These are phyloP conservation scores for Metalampra italica DNA, from an alignment of 2,888 invertebrate genomes.

Conservation along the genomic window DNA sequence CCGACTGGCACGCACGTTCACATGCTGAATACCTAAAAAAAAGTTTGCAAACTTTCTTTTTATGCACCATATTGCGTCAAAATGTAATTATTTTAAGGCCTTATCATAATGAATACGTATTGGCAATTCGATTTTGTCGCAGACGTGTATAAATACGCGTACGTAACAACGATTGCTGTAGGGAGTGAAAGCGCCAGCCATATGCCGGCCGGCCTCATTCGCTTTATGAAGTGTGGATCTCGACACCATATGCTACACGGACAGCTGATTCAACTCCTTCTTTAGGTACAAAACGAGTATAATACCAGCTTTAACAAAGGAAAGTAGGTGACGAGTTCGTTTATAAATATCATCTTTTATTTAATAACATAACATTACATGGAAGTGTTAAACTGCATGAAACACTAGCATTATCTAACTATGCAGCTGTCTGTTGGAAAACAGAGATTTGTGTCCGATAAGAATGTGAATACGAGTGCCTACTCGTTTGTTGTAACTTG, in stretches of 20 bases:
- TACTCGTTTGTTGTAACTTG: neutral
- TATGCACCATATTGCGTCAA: conserved; percentile 7
- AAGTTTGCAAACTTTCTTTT: conserved; percentile 10
- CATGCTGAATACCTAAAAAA: conserved; percentile 11
- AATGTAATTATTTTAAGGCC: conserved; percentile 7
- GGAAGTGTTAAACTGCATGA: neutral
- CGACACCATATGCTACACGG: conserved; percentile 66
- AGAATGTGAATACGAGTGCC: neutral
- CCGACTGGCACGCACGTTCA: conserved; percentile 17
- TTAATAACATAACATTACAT: neutral
- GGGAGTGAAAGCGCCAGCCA: conserved; percentile 75
- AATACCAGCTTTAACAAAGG: conserved; percentile 10
- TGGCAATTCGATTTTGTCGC: conserved; percentile 11
- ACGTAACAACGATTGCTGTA: conserved; percentile 60
- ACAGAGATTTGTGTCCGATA: neutral
- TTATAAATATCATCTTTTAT: neutral
- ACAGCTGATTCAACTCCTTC: conserved; percentile 60
- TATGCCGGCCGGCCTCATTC: conserved; percentile 72
- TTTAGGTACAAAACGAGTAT: conserved; percentile 18
- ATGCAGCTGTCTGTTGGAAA: neutral
- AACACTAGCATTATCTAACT: neutral
- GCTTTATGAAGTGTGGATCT: conserved; percentile 66
- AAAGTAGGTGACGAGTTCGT: conserved; percentile 5
- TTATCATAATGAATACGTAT: conserved; percentile 5
- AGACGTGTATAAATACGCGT: conserved; percentile 18